phyloP scores from a whole-genome alignment of 1,140 invertebrate species.

The Phymorhynchus buccinoides region DNA sequence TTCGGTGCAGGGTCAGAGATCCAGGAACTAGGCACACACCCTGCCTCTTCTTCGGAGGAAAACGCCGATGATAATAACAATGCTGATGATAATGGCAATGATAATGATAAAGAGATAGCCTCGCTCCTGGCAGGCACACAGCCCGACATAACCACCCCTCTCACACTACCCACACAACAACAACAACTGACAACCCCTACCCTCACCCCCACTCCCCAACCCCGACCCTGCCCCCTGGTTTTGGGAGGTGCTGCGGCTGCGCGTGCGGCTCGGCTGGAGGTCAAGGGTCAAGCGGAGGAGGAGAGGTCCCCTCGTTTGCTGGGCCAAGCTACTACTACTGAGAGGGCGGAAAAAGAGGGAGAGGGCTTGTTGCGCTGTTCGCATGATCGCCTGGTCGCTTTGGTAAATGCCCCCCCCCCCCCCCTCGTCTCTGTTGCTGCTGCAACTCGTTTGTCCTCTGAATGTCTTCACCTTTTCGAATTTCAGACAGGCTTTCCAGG shows the following conservation, averaged over 20 bases:
- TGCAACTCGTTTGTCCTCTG: no score
- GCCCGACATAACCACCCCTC: neutral
- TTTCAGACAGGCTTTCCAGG: no score
- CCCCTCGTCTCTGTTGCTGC: no score
- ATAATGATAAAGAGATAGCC: neutral
- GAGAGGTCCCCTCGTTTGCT: neutral
- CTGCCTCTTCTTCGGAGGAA: neutral
- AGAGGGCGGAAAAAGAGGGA: neutral
- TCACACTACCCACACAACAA: neutral
- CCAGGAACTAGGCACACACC: neutral
- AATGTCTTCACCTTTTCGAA: no score
- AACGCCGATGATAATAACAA: no score
- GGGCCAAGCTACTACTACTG: no score
- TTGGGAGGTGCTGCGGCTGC: constrained; percentile 28
- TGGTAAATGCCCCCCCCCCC: no score
- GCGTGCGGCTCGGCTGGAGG: constrained; percentile 24
- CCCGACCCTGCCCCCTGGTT: neutral
- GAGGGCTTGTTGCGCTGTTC: neutral
- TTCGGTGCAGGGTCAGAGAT: neutral
- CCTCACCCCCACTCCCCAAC: neutral
- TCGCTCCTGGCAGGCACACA: neutral
- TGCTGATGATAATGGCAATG: neutral
- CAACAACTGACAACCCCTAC: neutral
- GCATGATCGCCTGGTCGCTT: neutral
- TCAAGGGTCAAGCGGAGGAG: neutral